These are phyloP conservation scores for Varanus komodoensis DNA, from an alignment of 2,113 vertebrate genomes.

Conservation along the genomic window DNA sequence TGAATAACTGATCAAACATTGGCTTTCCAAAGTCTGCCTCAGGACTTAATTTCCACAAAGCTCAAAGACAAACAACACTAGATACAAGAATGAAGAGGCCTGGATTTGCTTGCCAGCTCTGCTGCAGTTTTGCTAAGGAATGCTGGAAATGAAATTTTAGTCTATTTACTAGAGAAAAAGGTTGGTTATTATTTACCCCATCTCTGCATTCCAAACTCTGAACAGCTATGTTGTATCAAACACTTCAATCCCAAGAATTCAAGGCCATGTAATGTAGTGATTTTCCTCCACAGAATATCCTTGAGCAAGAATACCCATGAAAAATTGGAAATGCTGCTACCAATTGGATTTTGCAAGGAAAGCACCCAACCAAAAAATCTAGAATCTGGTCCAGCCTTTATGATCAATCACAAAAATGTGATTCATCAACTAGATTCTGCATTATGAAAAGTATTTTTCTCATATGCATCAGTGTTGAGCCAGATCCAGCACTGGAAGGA, in stretches of 20 bases:
- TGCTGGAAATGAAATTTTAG: neutral
- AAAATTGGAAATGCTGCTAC: neutral
- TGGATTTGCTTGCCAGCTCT: neutral
- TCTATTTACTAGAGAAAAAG: neutral
- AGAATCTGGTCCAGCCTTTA: neutral
- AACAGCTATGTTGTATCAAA: no score
- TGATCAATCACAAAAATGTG: neutral
- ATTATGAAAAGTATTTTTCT: neutral
- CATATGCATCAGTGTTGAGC: neutral
- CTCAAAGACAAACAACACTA: neutral
- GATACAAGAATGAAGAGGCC: neutral
- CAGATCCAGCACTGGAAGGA: neutral
- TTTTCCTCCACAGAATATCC: neutral
- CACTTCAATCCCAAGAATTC: neutral
- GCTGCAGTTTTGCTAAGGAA: neutral
- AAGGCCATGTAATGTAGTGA: neutral
- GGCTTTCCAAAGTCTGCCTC: neutral
- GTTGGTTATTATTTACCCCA: neutral
- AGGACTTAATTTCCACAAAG: neutral
- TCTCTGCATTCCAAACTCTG: no score
- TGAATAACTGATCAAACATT: neutral
- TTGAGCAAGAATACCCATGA: neutral
- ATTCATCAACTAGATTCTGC: no score
- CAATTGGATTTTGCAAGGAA: neutral
- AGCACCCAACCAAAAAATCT: neutral